Evolutionary conservation across 2,888 invertebrate genomes (phyloP).

Genomic region (Kuschelorhynchus macadamiae): DNA sequence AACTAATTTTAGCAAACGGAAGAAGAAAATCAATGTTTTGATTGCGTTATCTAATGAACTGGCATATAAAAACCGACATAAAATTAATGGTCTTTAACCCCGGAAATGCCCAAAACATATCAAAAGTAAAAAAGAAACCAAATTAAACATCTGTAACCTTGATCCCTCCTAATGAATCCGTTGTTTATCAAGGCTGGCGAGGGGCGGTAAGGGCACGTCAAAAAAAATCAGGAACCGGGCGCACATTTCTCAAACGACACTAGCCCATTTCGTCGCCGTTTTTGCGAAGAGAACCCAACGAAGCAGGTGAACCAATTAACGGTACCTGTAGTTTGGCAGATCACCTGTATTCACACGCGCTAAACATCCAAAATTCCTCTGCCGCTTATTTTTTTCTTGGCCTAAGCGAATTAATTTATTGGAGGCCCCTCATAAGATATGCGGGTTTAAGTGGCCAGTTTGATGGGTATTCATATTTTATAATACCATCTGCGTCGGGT

Average conservation of each 20-base stretch:
- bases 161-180: constrained; percentile 21
- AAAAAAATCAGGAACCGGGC: constrained; percentile 31
- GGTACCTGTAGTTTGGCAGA: constrained; percentile 66
- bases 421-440: constrained; percentile 46
- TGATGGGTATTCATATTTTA: constrained; percentile 47
- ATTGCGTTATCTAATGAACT: background rate
- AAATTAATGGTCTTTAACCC: constrained; percentile 11
- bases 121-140: background rate
- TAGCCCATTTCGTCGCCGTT: constrained; percentile 40
- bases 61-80: background rate
- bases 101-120: constrained; percentile 31
- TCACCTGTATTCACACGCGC: constrained; percentile 63
- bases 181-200: constrained; percentile 17
- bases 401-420: constrained; percentile 51
- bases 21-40: no score
- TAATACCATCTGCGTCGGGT: constrained; percentile 39
- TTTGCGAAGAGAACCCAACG: constrained; percentile 43
- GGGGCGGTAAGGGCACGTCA: constrained; percentile 31
- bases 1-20: no score
- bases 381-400: constrained; percentile 42
- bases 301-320: constrained; percentile 68
- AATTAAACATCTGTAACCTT: constrained; percentile 6
- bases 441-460: constrained; percentile 48
- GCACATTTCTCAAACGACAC: constrained; percentile 43
- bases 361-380: constrained; percentile 55